Evolutionary conservation across 2,888 invertebrate species (phyloP), one percentile per base, ranked within the genome.

Genomic region (Drosophila kambysellisi): DNA sequence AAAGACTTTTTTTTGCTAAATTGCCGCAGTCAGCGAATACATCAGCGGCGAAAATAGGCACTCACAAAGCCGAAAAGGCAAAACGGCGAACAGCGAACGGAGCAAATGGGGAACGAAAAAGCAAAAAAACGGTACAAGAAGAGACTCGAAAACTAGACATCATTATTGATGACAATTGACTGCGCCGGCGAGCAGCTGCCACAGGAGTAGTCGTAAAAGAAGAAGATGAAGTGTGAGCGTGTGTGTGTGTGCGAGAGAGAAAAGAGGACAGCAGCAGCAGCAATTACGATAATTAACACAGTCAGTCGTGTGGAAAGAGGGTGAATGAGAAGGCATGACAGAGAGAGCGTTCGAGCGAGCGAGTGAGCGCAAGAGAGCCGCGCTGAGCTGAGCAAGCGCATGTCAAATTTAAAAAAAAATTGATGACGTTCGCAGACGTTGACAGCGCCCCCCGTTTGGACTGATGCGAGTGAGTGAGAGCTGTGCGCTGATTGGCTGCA

Each of bases 101-200:
- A 39, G 20, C 30, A 53, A 52, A 52, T 30, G 11, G 56, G 53
- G 20, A 35, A 50, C 48, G 53, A 65, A 52, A 54, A 58, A 46
- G 52, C 30, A 51, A 11, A 41, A 75, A 76, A 79, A 76, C 84
- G 75, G 72, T 75, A 82, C 75, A 73, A 73, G 77, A 70, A 73
- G 67, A 74, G 77, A 72, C 80, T 72, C 39, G 80, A 80, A 81
- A 91, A 91, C 91, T 84, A 91, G 92, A 92, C 91, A 91, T 92
- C 90, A 91, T 92, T 93, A 92, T 92, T 92, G 92, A 93, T 93
- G 93, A 92, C 93, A 92, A 91, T 92, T 92, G 91, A 91, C 86
- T 91, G 91, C 87, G 89, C 91, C 89, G 89, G 75, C 70, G 70
- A 90, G 76, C 84, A 87, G 91, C 79, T 81, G 81, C 72, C 70